Evolutionary conservation across 2,113 vertebrate species (phyloP).

Genomic region (Microcebus murinus): DNA sequence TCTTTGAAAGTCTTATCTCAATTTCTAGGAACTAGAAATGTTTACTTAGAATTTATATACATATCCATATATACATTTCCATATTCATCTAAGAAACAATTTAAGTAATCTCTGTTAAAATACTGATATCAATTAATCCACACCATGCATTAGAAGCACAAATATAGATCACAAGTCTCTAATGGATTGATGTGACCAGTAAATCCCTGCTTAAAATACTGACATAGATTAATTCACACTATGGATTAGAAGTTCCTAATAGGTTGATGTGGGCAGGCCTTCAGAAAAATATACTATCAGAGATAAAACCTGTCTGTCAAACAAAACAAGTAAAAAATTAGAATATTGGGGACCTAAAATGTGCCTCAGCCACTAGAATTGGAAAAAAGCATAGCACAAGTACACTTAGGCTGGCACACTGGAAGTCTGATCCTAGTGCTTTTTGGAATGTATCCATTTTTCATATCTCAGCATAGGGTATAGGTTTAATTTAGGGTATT

Average conservation of each 20-base stretch:
- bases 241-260: not conserved
- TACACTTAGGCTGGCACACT: not conserved
- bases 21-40: not conserved
- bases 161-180: not conserved
- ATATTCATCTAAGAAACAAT: slow-evolving; percentile 28
- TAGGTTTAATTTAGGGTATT: not conserved
- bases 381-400: not conserved
- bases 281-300: slow-evolving; percentile 14
- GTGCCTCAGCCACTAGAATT: not conserved
- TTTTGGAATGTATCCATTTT: not conserved
- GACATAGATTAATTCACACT: not conserved
- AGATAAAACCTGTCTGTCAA: not conserved
- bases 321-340: not conserved
- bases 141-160: not conserved
- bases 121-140: not conserved
- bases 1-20: slow-evolving; percentile 30
- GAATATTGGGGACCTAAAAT: not conserved
- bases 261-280: not conserved
- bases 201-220: not conserved
- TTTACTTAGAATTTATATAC: not conserved
- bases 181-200: not conserved
- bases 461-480: not conserved
- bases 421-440: not conserved
- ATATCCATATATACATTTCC: not conserved
- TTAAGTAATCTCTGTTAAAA: slow-evolving; percentile 39